Conservation (phyloP, 1,140 invertebrate genomes). For the Drosophila asahinai region DNA sequence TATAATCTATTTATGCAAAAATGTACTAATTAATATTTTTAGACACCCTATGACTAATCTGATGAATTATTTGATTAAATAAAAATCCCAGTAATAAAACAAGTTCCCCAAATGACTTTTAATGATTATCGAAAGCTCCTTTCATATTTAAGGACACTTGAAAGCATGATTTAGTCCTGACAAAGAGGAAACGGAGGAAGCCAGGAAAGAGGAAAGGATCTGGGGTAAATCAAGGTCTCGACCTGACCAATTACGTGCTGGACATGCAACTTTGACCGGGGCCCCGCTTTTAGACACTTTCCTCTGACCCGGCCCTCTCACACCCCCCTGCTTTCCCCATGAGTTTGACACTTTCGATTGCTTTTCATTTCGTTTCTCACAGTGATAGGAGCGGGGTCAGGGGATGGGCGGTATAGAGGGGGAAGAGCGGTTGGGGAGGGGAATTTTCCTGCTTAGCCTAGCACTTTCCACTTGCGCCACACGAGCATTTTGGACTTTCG, state of each 20-base stretch:
- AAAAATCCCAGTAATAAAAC: neutral
- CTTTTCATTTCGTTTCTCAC: constrained; percentile 36
- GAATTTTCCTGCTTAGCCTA: constrained; percentile 62
- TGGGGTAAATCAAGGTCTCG: constrained; percentile 22
- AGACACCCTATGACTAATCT: too few relatives aligned
- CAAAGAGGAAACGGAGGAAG: neutral
- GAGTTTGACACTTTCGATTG: constrained; percentile 50
- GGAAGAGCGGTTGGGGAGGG: neutral
- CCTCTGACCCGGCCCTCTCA: neutral
- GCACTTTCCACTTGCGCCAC: constrained; percentile 54
- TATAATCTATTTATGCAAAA: too few relatives aligned
- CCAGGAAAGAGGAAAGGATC: neutral
- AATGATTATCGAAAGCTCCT: neutral
- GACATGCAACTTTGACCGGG: constrained; percentile 11
- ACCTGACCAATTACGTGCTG: constrained; percentile 31
- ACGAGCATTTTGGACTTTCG: constrained; percentile 47
- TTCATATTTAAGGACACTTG: neutral
- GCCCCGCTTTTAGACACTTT: neutral
- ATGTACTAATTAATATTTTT: too few relatives aligned
- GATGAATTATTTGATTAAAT: neutral
- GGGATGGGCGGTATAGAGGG: neutral
- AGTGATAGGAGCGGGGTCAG: constrained; percentile 2
- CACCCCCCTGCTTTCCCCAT: neutral
- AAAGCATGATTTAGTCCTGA: neutral
- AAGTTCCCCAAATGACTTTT: neutral